Conservation (phyloP, 2,113 vertebrate genomes). For the Rhinoderma darwinii region DNA sequence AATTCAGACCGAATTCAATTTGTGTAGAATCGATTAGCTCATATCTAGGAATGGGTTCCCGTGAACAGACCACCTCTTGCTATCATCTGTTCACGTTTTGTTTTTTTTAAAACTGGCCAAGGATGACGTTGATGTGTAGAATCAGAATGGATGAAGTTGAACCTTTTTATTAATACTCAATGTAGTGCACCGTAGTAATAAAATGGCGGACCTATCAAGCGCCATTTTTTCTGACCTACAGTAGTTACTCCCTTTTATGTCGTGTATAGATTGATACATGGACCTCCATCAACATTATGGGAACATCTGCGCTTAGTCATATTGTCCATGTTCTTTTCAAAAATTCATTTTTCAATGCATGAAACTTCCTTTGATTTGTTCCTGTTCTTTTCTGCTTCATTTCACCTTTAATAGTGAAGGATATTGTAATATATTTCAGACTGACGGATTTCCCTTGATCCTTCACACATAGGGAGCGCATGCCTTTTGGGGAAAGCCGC, state of each 20-base stretch:
- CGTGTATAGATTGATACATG: not conserved
- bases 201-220: not conserved
- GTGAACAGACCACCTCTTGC: not conserved
- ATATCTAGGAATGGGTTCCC: no score
- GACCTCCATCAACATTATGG: not conserved
- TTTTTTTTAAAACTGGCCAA: not conserved
- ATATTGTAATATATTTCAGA: slow-evolving; percentile 54
- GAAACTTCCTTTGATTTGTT: not conserved
- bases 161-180: not conserved
- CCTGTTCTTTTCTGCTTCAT: slow-evolving; percentile 3
- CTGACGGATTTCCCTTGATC: slow-evolving; percentile 43
- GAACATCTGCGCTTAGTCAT: not conserved
- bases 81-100: not conserved
- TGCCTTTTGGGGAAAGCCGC: slow-evolving; percentile 45
- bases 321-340: not conserved
- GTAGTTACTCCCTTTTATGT: not conserved
- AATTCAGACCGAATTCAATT: no score
- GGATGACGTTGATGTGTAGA: not conserved
- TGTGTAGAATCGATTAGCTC: no score
- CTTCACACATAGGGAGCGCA: slow-evolving; percentile 11
- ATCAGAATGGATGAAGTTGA: not conserved
- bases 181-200: not conserved
- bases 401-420: slow-evolving; percentile 38
- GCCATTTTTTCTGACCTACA: not conserved
- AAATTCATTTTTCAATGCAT: not conserved